Conservation (phyloP, 1,140 invertebrate species). For the Pseudomyrmex gracilis region DNA sequence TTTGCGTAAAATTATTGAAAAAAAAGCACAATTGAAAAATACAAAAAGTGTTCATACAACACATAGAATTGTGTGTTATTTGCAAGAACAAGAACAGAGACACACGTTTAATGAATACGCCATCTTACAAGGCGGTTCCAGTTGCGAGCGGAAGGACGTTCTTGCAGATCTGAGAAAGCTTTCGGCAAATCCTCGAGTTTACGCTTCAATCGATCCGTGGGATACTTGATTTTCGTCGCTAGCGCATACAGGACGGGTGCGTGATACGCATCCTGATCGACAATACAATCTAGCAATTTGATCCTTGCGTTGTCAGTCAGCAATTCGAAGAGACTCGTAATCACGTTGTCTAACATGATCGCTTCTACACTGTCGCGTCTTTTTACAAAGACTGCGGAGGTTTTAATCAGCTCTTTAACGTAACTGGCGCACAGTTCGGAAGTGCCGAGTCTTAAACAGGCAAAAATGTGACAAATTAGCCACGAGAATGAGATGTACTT, state of each 20-base stretch:
- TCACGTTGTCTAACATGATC: slow-evolving; percentile 74
- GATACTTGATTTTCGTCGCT: slow-evolving; percentile 62
- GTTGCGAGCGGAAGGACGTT: slow-evolving; percentile 69
- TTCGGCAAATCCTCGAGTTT: slow-evolving; percentile 52
- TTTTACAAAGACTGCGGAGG: slow-evolving; percentile 71
- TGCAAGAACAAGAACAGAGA: too few relatives aligned
- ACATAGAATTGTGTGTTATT: too few relatives aligned
- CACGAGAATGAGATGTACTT: neutral
- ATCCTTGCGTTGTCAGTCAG: slow-evolving; percentile 73
- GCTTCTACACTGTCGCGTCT: slow-evolving; percentile 73
- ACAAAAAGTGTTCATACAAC: neutral
- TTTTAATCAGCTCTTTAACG: slow-evolving; percentile 76
- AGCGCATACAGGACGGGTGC: slow-evolving; percentile 59
- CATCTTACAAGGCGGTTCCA: slow-evolving; percentile 77
- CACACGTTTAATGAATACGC: neutral
- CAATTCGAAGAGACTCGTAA: slow-evolving; percentile 75
- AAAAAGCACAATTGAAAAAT: neutral
- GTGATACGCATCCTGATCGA: slow-evolving; percentile 65
- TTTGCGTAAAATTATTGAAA: neutral
- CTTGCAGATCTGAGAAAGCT: slow-evolving; percentile 65
- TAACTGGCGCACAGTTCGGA: slow-evolving; percentile 76
- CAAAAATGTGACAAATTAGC: neutral
- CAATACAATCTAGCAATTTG: slow-evolving; percentile 67
- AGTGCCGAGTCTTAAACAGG: slow-evolving; percentile 76
- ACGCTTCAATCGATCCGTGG: slow-evolving; percentile 40